Percentiles rank a stretch among this genome's conserved stretches.
phyloP scores from a whole-genome alignment of 1,140 invertebrate genomes.

The Listronotus bonariensis region DNA sequence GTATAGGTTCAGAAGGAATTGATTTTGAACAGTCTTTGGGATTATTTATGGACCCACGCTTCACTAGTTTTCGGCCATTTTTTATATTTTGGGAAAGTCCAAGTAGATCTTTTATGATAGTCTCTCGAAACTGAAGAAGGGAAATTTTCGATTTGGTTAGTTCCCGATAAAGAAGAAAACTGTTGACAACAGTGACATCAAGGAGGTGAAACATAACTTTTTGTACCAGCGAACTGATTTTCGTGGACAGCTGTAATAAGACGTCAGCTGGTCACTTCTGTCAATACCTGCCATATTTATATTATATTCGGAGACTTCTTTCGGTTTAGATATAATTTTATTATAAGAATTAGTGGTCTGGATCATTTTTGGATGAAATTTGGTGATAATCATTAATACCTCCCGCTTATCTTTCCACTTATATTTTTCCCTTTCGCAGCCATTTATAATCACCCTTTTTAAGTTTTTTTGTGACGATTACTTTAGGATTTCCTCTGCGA shows the following conservation, averaged over 20 bases:
- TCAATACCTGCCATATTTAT: too few species aligned
- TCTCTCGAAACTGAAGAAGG: neutral
- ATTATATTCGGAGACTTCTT: too few species aligned
- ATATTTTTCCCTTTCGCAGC: conserved; percentile 3
- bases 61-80: conserved; percentile 4
- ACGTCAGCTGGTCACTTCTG: too few species aligned
- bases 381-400: conserved; percentile 30
- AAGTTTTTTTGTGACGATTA: conserved; percentile 22
- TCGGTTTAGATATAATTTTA: too few species aligned
- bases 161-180: conserved; percentile 27
- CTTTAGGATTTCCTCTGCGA: conserved; percentile 27
- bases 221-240: too few species aligned
- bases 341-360: too few species aligned
- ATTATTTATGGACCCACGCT: neutral
- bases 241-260: too few species aligned
- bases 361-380: conserved; percentile 16
- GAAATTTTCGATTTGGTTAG: neutral
- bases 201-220: conserved; percentile 8
- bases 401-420: conserved; percentile 26
- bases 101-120: neutral
- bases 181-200: conserved; percentile 11
- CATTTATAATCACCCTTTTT: conserved; percentile 27
- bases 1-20: neutral
- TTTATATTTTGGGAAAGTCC: neutral
- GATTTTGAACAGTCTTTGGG: neutral